These are phyloP conservation scores for Mionectes macconnelli DNA, from an alignment of 2,113 vertebrate species.

Conservation along the genomic window DNA sequence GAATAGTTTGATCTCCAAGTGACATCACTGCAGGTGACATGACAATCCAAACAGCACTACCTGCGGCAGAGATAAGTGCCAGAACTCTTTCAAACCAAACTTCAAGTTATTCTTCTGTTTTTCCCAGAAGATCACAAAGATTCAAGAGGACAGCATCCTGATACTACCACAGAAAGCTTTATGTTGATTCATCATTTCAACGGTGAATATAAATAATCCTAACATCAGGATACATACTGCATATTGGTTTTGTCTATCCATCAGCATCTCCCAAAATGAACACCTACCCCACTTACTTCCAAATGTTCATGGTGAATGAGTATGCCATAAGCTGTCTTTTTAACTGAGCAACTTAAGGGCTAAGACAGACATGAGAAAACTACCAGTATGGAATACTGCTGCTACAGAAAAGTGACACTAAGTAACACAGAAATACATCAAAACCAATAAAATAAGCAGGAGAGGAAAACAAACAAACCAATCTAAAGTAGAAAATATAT, in stretches of 20 bases:
- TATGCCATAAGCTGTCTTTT: not conserved
- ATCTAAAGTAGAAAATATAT: not conserved
- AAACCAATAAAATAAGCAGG: not conserved
- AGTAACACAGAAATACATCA: not conserved
- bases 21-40: not conserved
- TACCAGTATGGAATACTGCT: not conserved
- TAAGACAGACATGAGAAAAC: not conserved
- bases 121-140: not conserved
- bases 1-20: not conserved
- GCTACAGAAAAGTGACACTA: not conserved
- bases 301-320: not conserved
- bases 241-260: not conserved
- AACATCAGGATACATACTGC: not conserved
- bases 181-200: not conserved
- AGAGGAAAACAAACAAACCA: not conserved
- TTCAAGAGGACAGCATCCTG: not conserved
- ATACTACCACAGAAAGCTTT: not conserved
- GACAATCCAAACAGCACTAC: not conserved
- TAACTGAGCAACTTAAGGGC: not conserved
- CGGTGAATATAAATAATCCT: not conserved
- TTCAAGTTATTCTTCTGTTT: not conserved
- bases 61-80: not conserved
- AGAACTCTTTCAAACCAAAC: not conserved
- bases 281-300: not conserved
- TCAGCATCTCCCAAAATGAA: not conserved